phyloP scores from a whole-genome alignment of 2,113 vertebrate species.

The Mastomys coucha region DNA sequence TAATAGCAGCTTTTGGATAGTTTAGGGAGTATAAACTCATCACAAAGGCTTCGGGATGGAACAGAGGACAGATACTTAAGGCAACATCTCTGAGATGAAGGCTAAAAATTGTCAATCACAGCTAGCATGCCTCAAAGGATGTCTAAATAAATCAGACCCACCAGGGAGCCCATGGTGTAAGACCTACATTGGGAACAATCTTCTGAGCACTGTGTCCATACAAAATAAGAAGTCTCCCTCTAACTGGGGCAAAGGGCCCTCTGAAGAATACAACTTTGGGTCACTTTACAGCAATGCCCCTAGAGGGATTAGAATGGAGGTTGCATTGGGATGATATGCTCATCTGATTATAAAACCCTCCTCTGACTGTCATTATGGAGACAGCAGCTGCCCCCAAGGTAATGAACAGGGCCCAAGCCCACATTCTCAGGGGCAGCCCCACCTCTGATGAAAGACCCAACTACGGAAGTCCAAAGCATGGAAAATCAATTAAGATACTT shows the following conservation, averaged over 20 bases:
- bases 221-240: slow-evolving; percentile 66
- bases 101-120: slow-evolving; percentile 76
- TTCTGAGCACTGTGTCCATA: slow-evolving; percentile 31
- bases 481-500: slow-evolving; percentile 56
- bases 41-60: slow-evolving; percentile 66
- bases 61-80: slow-evolving; percentile 67
- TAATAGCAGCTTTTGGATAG: slow-evolving; percentile 66
- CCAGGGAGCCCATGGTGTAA: neutral
- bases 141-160: slow-evolving; percentile 66
- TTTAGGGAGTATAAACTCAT: slow-evolving; percentile 70
- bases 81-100: slow-evolving; percentile 71
- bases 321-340: neutral
- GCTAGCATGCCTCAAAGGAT: slow-evolving; percentile 77
- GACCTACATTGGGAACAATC: slow-evolving; percentile 58
- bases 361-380: neutral
- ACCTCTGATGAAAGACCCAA: slow-evolving; percentile 27
- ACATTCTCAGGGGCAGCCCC: neutral
- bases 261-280: slow-evolving; percentile 20
- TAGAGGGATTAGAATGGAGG: neutral
- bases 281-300: neutral
- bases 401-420: neutral
- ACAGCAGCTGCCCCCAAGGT: neutral
- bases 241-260: slow-evolving; percentile 34
- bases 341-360: slow-evolving; percentile 1
- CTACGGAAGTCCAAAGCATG: neutral